A percentile compares a stretch with the other conserved stretches of the same genome.
phyloP scores from a whole-genome alignment of 2,113 vertebrate species.

The Eurypyga helias region DNA sequence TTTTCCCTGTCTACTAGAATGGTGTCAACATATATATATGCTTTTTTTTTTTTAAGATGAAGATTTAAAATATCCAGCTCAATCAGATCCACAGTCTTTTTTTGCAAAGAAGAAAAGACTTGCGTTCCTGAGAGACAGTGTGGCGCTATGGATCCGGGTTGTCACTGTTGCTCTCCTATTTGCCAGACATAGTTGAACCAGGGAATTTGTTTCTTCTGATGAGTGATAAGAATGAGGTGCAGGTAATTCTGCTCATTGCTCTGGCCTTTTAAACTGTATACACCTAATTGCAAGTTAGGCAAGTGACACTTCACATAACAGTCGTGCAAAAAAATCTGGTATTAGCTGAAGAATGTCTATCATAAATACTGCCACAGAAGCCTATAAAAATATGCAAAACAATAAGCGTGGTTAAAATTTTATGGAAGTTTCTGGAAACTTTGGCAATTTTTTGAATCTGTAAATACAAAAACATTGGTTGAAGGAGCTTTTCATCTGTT shows the following conservation, averaged over 20 bases:
- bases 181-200: background rate
- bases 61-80: background rate
- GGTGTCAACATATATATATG: background rate
- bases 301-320: background rate
- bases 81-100: background rate
- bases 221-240: background rate
- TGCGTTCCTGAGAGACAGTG: accelerated
- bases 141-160: background rate
- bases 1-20: background rate
- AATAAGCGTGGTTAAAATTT: background rate
- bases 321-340: background rate
- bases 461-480: background rate
- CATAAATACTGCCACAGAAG: background rate
- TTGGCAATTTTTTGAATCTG: background rate
- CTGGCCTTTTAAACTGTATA: background rate
- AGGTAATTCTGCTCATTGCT: background rate
- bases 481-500: background rate
- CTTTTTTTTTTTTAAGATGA: background rate
- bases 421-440: background rate
- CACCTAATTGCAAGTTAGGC: background rate
- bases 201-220: background rate
- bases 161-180: background rate
- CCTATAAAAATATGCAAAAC: background rate
- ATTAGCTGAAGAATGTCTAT: background rate
- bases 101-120: background rate